These are phyloP conservation scores for Pseudococcus jackbeardsleyi DNA, from an alignment of 2,888 invertebrate genomes.

Conservation along the genomic window DNA sequence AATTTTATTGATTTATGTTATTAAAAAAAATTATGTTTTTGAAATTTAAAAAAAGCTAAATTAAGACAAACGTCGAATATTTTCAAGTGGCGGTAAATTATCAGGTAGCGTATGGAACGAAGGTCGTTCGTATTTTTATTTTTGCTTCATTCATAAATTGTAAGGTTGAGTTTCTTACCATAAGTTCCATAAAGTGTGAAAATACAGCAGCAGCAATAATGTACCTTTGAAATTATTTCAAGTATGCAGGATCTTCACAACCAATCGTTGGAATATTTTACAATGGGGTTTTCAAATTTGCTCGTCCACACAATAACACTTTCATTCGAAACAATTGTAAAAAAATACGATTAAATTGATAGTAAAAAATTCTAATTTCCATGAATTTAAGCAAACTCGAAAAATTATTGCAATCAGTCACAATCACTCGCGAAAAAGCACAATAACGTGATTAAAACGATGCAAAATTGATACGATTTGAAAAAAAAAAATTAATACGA, in stretches of 20 bases:
- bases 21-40: background rate
- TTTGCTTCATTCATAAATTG: background rate
- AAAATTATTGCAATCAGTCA: background rate
- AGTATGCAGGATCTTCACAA: background rate
- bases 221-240: background rate
- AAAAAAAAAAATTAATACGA: background rate
- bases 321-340: background rate
- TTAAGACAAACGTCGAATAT: background rate
- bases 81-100: slow-evolving; percentile 2
- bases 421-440: slow-evolving; percentile 30
- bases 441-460: background rate
- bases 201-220: background rate
- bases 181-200: background rate
- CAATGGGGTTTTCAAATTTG: background rate
- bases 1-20: too few species aligned
- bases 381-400: background rate
- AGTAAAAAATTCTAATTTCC: background rate
- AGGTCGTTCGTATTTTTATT: background rate
- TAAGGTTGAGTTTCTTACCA: background rate
- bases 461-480: background rate
- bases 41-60: background rate
- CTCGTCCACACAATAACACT: background rate
- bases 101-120: background rate
- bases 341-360: background rate
- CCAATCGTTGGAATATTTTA: background rate